Conservation (phyloP, 2,113 vertebrate species). For the Oryctolagus cuniculus region mOryCun1.1 NC_091443.1:81115501-81116000, state of each 20-base stretch:
- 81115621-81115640: no score
- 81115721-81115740: neutral
- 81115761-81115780: neutral
- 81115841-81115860: neutral
- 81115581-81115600: neutral
- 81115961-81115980: no score
- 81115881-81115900: neutral
- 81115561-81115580: neutral
- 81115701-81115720: neutral
- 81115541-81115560: no score
- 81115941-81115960: no score
- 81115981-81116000: no score
- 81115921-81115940: no score
- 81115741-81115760: neutral
- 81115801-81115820: neutral
- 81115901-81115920: no score
- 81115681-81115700: neutral
- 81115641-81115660: neutral
- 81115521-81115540: no score
- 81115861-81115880: neutral
- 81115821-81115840: neutral
- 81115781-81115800: neutral
- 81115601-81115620: neutral
- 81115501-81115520: no score
- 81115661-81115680: neutral